A percentile compares a stretch with the other conserved stretches of the same genome.
These are phyloP conservation scores for Drosophila robusta DNA, from an alignment of 2,888 invertebrate species.

Conservation along the genomic window DNA sequence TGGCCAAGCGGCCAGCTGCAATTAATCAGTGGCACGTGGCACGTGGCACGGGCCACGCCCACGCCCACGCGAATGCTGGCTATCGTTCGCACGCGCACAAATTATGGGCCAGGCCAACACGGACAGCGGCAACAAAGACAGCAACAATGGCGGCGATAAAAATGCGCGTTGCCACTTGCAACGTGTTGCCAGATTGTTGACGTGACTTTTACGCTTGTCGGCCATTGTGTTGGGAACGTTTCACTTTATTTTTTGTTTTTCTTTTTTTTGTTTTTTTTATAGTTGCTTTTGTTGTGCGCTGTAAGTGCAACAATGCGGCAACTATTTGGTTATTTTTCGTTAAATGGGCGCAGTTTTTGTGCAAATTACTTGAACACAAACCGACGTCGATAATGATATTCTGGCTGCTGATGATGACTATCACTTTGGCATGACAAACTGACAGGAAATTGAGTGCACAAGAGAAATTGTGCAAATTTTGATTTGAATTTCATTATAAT, in stretches of 20 bases:
- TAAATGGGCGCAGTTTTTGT: slow-evolving; percentile 52
- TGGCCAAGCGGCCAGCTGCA: slow-evolving; percentile 51
- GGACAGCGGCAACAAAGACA: slow-evolving; percentile 20
- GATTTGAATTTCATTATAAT: slow-evolving; percentile 48
- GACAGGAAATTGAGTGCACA: slow-evolving; percentile 38
- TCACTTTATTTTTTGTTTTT: not conserved
- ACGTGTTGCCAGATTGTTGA: slow-evolving; percentile 78
- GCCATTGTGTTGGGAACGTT: not conserved
- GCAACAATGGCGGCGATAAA: slow-evolving; percentile 59
- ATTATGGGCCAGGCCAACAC: slow-evolving; percentile 48
- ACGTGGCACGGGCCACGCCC: slow-evolving; percentile 7
- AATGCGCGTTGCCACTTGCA: slow-evolving; percentile 70
- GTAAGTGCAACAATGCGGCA: slow-evolving; percentile 55
- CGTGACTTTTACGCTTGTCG: slow-evolving; percentile 52
- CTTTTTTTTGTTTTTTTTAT: not conserved
- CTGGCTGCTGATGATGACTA: slow-evolving; percentile 9
- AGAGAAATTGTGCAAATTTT: slow-evolving; percentile 16
- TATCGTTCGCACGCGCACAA: slow-evolving; percentile 67
- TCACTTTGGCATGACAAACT: not conserved
- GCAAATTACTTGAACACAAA: slow-evolving; percentile 53
- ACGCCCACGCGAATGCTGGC: slow-evolving; percentile 24
- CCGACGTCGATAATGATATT: slow-evolving; percentile 28
- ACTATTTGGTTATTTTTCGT: slow-evolving; percentile 59
- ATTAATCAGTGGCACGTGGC: slow-evolving; percentile 76
- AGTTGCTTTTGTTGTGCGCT: slow-evolving; percentile 14